Evolutionary conservation across 2,888 invertebrate species (phyloP), one percentile per base, ranked within the genome.

Genomic region (Sarcophaga caerulescens): DNA sequence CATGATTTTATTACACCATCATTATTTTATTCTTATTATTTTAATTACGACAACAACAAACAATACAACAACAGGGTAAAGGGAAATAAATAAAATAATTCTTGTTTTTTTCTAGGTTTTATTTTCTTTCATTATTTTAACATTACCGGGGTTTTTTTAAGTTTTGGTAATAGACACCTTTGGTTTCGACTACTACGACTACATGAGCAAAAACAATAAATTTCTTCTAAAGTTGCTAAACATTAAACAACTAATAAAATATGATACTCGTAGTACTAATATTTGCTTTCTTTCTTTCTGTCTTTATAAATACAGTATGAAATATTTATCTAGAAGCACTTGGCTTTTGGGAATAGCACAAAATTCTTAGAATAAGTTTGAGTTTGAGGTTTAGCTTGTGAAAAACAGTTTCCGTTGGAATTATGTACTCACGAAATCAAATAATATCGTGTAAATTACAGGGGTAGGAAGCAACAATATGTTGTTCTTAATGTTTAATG

Each of bases 1-100:
- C 73, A 83, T 77, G 76, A 73, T 83, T 76, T 82, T 85, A 78
- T 81, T 85, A 82, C 79, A 80, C 52, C 71, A 85, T 79, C 44
- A 76, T 75, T 65, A 63, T 80, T 80, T 86, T 66, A 76, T 52
- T 80, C 80, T 86, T 66, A 76, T 85, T 85, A 73, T 85, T 83
- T 66, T 66, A 68, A 59, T 23, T 69, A 66, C 19, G 75, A 70
- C 19, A 52, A 71, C 74, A 73, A 85, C 17, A 80, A 75, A 19
- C 12, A 14, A 52, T 17, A 17, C 14, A 52, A 52, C 35, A 35
- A 35, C 35, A 35, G 35, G 35, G 8, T 10, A 35, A 35, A 35
- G 35, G 35, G 10, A 35, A 35, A 35, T 35, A 80, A 71, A 17
- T 35, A 71, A 65, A 60, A 81, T 69, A 75, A 66, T 82, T 52